Conservation (phyloP, 2,113 vertebrate genomes). For the Callionymus lyra region DNA sequence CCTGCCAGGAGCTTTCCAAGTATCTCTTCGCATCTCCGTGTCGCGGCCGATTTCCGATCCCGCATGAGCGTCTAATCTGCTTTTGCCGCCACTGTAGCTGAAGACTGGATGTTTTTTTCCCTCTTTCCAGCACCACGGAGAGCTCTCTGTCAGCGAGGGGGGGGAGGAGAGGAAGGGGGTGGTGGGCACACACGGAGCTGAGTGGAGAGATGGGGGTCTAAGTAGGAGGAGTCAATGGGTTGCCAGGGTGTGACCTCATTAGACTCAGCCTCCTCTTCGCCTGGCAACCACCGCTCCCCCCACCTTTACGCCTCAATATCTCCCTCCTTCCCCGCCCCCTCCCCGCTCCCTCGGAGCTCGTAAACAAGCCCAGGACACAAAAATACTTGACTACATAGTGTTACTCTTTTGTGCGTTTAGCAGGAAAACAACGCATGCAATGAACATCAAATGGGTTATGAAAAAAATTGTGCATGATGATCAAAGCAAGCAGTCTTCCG, state of each 20-base stretch:
- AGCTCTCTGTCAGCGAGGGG: slow-evolving; percentile 46
- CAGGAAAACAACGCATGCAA: slow-evolving; percentile 3
- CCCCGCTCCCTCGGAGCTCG: slow-evolving; percentile 33
- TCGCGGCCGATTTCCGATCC: slow-evolving; percentile 9
- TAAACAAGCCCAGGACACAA: slow-evolving; percentile 61
- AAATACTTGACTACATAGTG: slow-evolving; percentile 35
- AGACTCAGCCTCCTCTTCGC: slow-evolving; percentile 56
- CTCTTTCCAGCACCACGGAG: slow-evolving; percentile 68
- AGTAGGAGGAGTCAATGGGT: slow-evolving; percentile 49
- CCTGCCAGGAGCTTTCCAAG: slow-evolving; percentile 12
- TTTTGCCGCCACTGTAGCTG: slow-evolving; percentile 22
- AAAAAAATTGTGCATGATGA: slow-evolving; percentile 36
- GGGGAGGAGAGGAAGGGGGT: slow-evolving; percentile 25
- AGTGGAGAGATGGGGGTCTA: slow-evolving; percentile 25
- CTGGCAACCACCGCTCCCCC: slow-evolving; percentile 43
- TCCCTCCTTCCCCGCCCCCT: slow-evolving; percentile 11
- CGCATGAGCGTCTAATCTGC: slow-evolving; percentile 10
- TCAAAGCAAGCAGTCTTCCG: slow-evolving; percentile 10
- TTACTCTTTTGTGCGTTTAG: slow-evolving; percentile 40
- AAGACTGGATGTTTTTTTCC: slow-evolving; percentile 51
- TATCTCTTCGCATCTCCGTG: slow-evolving; percentile 3
- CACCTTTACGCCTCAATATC: neutral
- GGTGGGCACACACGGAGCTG: slow-evolving; percentile 27
- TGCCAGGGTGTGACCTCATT: slow-evolving; percentile 70
- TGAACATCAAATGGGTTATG: slow-evolving; percentile 7